A percentile compares a stretch with the other conserved stretches of the same genome.
phyloP scores from a whole-genome alignment of 2,797 vertebrate species.

The Sebastes oblongus region DNA sequence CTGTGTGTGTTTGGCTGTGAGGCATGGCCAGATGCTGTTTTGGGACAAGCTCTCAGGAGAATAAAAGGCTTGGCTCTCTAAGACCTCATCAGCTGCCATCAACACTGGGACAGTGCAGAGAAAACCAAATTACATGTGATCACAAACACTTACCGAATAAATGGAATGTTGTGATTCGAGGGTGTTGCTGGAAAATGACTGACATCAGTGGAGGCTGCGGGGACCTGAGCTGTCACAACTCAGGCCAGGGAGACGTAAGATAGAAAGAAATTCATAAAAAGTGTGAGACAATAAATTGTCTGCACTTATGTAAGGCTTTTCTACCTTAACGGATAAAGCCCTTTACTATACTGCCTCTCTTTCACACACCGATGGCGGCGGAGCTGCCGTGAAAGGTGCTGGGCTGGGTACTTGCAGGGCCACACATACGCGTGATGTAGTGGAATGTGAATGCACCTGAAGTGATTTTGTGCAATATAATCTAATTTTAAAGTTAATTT shows the following conservation, averaged over 20 bases:
- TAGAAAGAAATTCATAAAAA: conserved; percentile 1
- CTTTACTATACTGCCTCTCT: background rate
- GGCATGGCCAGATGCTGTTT: conserved; percentile 76
- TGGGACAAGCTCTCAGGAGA: conserved; percentile 72
- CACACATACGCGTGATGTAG: background rate
- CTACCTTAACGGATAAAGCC: background rate
- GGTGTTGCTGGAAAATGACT: conserved; percentile 54
- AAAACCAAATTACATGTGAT: conserved; percentile 68
- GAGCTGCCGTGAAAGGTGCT: background rate
- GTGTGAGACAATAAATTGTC: background rate
- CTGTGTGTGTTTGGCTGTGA: conserved; percentile 58
- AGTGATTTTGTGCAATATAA: background rate
- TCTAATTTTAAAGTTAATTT: conserved; percentile 28
- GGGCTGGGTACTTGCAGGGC: background rate
- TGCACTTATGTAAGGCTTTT: background rate
- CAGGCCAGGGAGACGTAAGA: background rate
- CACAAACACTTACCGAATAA: conserved; percentile 68
- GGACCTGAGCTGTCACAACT: conserved; percentile 31
- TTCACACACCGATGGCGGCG: background rate
- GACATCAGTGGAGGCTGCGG: conserved; percentile 22
- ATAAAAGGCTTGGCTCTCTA: conserved; percentile 70
- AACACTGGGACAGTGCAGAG: conserved; percentile 57
- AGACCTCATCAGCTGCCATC: conserved; percentile 76
- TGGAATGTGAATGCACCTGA: background rate
- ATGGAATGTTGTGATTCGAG: conserved; percentile 62